Evolutionary conservation across 2,797 vertebrate species (phyloP), one percentile per base, ranked within the genome.

Genomic region (Enteromius anoplus): DNA sequence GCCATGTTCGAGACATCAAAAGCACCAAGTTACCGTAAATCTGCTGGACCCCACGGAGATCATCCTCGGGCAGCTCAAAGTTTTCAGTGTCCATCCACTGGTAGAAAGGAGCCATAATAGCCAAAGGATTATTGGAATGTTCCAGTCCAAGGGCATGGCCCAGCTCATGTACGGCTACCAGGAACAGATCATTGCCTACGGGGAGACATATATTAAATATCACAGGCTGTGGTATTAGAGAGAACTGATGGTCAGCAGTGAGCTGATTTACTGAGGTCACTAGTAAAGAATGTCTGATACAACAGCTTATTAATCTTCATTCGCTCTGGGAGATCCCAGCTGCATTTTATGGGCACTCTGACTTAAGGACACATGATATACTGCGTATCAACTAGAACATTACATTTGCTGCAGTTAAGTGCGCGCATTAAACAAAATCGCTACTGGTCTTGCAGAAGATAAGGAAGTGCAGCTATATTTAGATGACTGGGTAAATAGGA

Each of bases 71-170:
- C 78, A 99, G 91, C 91, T 97, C 94, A 93, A 99, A 99, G 90
- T 96, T 93, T 5, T 98, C 97, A 0, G 96, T 97, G 90, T 99
- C 98, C 98, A 99, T 99, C 97, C 97, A 99, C 83, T 99, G 98
- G 92, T 99, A 99, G 91, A 99, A 99, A 0, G 98, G 98, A 0
- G 98, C 98, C 98, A 99, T 99, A 91, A 99, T 99, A 85, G 98
- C 98, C 0, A 93, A 91, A 1, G 98, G 98, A 90, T 99, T 98
- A 92, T 96, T 98, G 40, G 98, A 99, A 88, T 99, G 98, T 87
- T 99, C 98, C 85, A 99, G 90, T 53, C 98, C 98, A 62, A 99
- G 91, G 0, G 98, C 97, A 2, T 99, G 98, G 78, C 98, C 98
- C 86, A 99, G 90, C 89, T 99, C 98, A 0, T 99, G 98, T 75